Evolutionary conservation across 2,113 vertebrate species (phyloP).

Genomic region (Hyla sarda): DNA sequence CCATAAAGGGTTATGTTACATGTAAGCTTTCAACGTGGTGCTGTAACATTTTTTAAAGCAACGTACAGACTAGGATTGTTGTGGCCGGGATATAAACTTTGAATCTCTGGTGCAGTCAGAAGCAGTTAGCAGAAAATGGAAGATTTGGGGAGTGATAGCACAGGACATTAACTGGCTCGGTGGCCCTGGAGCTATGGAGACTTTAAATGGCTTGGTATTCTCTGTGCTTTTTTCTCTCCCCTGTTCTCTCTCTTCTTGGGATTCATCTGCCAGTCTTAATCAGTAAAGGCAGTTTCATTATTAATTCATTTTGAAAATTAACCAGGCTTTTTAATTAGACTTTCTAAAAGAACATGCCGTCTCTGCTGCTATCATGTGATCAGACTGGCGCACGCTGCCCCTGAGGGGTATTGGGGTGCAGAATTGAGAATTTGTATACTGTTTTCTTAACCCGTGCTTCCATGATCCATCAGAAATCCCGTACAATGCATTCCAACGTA

Average conservation of each 20-base stretch:
- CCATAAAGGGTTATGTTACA: no score
- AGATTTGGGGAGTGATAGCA: slow-evolving; percentile 28
- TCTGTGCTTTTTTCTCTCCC: not conserved
- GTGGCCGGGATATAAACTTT: slow-evolving; percentile 1
- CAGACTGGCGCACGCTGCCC: slow-evolving; percentile 22
- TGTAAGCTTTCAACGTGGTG: not conserved
- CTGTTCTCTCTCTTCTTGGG: slow-evolving; percentile 22
- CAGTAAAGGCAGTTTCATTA: slow-evolving; percentile 54
- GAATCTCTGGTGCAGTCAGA: slow-evolving; percentile 28
- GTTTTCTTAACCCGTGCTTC: slow-evolving; percentile 27
- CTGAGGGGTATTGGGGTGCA: slow-evolving; percentile 4
- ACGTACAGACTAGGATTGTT: not conserved
- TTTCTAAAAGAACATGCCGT: slow-evolving; percentile 40
- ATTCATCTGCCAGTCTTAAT: slow-evolving; percentile 56
- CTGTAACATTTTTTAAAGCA: slow-evolving; percentile 7
- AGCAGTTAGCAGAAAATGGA: slow-evolving; percentile 32
- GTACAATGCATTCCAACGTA: not conserved
- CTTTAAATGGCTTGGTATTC: slow-evolving; percentile 53
- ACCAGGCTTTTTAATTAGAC: slow-evolving; percentile 56
- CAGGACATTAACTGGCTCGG: slow-evolving; percentile 34
- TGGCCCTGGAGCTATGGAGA: slow-evolving; percentile 39
- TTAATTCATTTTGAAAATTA: slow-evolving; percentile 58
- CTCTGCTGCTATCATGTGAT: slow-evolving; percentile 44
- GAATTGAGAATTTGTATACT: slow-evolving; percentile 12
- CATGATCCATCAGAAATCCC: not conserved